A percentile compares a stretch with the other conserved stretches of the same genome.
Evolutionary conservation across 1,140 invertebrate genomes (phyloP).

Genomic region (Drosophila burlai): DNA sequence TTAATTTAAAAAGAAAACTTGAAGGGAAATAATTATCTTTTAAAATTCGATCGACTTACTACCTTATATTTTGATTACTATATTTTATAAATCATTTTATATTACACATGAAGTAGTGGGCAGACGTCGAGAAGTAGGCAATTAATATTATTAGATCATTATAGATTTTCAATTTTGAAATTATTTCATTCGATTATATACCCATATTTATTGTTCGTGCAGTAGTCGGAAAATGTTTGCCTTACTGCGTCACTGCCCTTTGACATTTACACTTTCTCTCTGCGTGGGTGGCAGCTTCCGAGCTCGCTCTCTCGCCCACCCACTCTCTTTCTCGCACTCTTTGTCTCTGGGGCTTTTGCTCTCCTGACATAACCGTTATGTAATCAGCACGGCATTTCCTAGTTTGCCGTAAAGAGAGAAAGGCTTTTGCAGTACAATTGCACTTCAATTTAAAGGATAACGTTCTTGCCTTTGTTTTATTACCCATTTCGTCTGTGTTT

Average conservation of each 20-base stretch:
- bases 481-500: constrained; percentile 18
- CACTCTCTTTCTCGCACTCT: constrained; percentile 10
- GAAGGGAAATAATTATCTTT: not conserved
- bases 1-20: not conserved
- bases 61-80: too few species aligned
- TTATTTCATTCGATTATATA: not conserved
- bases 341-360: constrained; percentile 10
- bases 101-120: too few species aligned
- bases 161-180: not conserved
- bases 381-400: constrained; percentile 54
- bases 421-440: constrained; percentile 52
- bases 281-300: constrained; percentile 41
- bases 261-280: constrained; percentile 63
- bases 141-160: not conserved
- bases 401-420: constrained; percentile 25
- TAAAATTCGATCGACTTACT: not conserved
- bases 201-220: not conserved
- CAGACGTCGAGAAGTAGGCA: not conserved
- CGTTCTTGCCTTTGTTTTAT: constrained; percentile 56
- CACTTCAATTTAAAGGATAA: constrained; percentile 75
- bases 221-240: constrained; percentile 41
- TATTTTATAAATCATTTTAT: too few species aligned
- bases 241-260: constrained; percentile 71
- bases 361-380: constrained; percentile 71
- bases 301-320: constrained; percentile 23